Conservation (phyloP, 1,140 invertebrate species). For the Myzus persicae region DNA sequence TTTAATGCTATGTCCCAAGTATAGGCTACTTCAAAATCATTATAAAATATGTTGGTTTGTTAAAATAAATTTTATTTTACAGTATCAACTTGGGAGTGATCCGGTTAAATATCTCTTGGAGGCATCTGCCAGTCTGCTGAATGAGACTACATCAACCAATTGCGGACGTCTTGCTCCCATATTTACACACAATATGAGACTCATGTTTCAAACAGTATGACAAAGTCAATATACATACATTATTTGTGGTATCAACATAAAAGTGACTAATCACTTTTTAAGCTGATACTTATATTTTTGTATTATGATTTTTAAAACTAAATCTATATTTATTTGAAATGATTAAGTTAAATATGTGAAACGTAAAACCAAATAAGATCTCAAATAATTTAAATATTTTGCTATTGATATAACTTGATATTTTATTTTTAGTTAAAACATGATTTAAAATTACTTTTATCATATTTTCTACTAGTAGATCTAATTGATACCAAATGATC, state of each 20-base stretch:
- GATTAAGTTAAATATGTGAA: neutral
- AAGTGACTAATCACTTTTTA: neutral
- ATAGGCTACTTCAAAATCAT: constrained; percentile 26
- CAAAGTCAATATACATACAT: neutral
- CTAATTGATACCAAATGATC: neutral
- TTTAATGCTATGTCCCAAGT: constrained; percentile 76
- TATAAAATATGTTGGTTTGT: constrained; percentile 10
- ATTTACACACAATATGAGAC: constrained; percentile 56
- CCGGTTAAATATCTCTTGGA: constrained; percentile 50
- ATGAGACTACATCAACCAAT: constrained; percentile 27
- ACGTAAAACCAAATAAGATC: constrained; percentile 3
- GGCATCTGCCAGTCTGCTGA: constrained; percentile 9
- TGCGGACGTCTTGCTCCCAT: constrained; percentile 49
- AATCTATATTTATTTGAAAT: neutral
- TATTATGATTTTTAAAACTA: neutral
- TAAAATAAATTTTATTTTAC: constrained; percentile 22
- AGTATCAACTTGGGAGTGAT: constrained; percentile 53
- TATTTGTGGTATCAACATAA: neutral
- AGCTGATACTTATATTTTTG: neutral
- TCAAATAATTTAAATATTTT: constrained; percentile 21
- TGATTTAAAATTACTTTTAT: neutral
- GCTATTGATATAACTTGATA: neutral
- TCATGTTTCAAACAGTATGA: constrained; percentile 25
- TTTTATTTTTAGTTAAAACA: neutral
- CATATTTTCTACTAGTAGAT: neutral